These are phyloP conservation scores for Gymnoscopelus braueri DNA, from an alignment of 2,797 vertebrate species.

Conservation along the genomic window DNA sequence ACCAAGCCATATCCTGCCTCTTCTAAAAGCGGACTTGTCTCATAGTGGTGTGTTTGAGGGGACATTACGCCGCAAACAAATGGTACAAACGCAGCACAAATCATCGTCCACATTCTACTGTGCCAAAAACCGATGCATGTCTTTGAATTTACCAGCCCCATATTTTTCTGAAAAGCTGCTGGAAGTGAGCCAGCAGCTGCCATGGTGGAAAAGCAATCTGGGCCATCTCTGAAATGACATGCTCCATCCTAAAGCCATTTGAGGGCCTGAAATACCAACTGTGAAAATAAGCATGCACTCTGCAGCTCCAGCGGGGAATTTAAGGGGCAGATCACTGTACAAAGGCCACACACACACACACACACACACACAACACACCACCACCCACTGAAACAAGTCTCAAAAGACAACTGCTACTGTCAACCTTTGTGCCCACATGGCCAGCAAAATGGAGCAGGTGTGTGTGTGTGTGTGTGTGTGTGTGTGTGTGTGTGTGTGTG, in stretches of 20 bases:
- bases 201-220: constrained; percentile 43
- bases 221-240: constrained; percentile 49
- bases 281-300: constrained; percentile 71
- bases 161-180: constrained; percentile 20
- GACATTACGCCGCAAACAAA: too few species aligned
- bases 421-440: constrained; percentile 44
- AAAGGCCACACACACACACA: constrained; percentile 35
- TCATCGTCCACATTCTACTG: too few species aligned
- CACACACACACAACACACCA: constrained; percentile 58
- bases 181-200: constrained; percentile 60
- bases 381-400: constrained; percentile 51
- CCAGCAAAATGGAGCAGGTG: constrained; percentile 60
- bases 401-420: constrained; percentile 65
- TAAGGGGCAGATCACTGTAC: constrained; percentile 44
- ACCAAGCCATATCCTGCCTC: background rate
- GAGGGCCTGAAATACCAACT: constrained; percentile 63
- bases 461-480: constrained; percentile 24
- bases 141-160: too few species aligned
- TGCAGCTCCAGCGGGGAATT: constrained; percentile 40
- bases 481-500: constrained; percentile 24
- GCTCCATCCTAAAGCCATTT: constrained; percentile 49
- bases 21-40: background rate
- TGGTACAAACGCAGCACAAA: too few species aligned
- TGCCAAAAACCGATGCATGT: too few species aligned
- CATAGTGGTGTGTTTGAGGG: too few species aligned